Conservation (phyloP, 37 sponge, comb jelly and placozoan species). For the Ianthella basta region DNA sequence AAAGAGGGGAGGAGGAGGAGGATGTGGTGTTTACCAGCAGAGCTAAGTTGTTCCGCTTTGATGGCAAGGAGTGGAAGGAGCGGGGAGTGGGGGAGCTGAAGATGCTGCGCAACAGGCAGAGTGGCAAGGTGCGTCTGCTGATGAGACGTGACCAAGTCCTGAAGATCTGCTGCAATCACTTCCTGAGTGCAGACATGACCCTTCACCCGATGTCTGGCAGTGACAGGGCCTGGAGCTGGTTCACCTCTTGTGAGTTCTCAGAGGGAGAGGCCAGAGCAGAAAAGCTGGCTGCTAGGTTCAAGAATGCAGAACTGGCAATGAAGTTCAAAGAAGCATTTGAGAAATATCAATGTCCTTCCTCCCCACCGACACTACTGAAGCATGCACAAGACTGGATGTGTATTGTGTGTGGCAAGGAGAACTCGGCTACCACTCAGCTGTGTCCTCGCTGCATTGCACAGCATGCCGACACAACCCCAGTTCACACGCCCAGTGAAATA, state of each 20-base stretch:
- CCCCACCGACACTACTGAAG: too few species aligned
- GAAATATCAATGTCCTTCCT: neutral
- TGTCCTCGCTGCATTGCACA: too few species aligned
- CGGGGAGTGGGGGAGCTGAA: slow-evolving; percentile 79
- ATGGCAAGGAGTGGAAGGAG: slow-evolving; percentile 63
- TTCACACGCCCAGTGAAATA: too few species aligned
- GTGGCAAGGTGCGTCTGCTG: slow-evolving; percentile 68
- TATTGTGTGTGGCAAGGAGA: too few species aligned
- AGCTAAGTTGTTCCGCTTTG: slow-evolving; percentile 65
- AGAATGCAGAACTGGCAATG: slow-evolving; percentile 62
- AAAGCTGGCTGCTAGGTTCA: slow-evolving; percentile 81
- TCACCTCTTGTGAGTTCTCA: slow-evolving; percentile 74
- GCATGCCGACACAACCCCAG: too few species aligned
- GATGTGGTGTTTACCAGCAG: slow-evolving; percentile 47
- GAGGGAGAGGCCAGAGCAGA: slow-evolving; percentile 80
- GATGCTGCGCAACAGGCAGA: slow-evolving; percentile 69
- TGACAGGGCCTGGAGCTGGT: slow-evolving; percentile 82
- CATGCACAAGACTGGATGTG: too few species aligned
- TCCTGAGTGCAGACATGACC: slow-evolving; percentile 74
- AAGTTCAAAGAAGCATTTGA: slow-evolving; percentile 76
- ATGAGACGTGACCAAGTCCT: slow-evolving; percentile 92
- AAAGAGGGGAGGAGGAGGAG: slow-evolving; percentile 68
- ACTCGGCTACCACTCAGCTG: too few species aligned
- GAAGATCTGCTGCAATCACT: slow-evolving; percentile 95
- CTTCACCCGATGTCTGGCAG: slow-evolving; percentile 53